Conservation (phyloP, 2,888 invertebrate species). For the Gordius sp. region DNA sequence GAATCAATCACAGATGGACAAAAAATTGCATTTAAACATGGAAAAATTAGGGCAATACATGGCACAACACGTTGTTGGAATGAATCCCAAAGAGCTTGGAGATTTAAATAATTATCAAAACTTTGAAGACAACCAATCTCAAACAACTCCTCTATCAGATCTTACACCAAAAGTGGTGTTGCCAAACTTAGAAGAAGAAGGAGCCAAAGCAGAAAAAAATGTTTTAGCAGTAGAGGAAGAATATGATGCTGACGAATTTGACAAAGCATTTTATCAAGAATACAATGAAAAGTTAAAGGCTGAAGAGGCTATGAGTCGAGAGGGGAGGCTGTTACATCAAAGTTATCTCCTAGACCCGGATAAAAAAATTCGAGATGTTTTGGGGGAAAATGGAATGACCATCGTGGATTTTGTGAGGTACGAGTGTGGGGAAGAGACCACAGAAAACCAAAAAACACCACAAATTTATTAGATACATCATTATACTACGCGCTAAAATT, state of each 20-base stretch:
- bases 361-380: not conserved
- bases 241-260: conserved; percentile 3
- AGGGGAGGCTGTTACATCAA: not conserved
- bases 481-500: too few species aligned
- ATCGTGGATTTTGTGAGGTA: not conserved
- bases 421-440: not conserved
- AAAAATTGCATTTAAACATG: too few species aligned
- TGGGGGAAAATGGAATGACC: not conserved
- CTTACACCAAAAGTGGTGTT: too few species aligned
- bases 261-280: not conserved
- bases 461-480: too few species aligned
- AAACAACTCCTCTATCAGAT: too few species aligned
- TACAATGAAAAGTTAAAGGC: not conserved
- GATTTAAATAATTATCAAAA: not conserved
- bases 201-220: too few species aligned
- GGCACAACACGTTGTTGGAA: conserved; percentile 67
- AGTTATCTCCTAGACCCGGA: not conserved
- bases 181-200: too few species aligned
- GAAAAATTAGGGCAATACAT: conserved; percentile 50
- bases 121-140: not conserved
- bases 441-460: too few species aligned
- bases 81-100: conserved; percentile 25
- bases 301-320: not conserved
- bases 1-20: too few species aligned
- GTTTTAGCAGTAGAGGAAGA: not conserved